phyloP scores from a whole-genome alignment of 2,797 vertebrate species.

The Micropoecilia bifurca region DNA sequence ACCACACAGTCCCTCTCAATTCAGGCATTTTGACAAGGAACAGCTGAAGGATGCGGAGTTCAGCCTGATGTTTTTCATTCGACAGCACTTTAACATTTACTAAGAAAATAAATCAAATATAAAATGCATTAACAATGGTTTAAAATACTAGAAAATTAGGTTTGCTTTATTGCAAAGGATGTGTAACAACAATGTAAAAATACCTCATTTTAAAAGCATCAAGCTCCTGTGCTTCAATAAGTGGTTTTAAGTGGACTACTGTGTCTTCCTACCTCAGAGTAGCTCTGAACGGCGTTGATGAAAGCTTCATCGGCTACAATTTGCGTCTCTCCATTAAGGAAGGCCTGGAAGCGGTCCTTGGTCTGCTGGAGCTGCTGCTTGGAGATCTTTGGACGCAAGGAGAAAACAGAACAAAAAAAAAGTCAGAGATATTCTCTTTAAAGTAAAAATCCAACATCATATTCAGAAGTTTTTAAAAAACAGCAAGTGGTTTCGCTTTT shows the following conservation, averaged over 20 bases:
- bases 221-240: background rate
- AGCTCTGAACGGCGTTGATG: slow-evolving; percentile 99
- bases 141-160: background rate
- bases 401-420: slow-evolving; percentile 20
- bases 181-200: background rate
- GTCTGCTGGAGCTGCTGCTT: slow-evolving; percentile 98
- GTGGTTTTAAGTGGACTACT: slow-evolving; percentile 15
- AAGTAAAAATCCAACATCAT: slow-evolving; percentile 2
- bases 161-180: background rate
- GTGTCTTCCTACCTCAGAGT: slow-evolving; percentile 88
- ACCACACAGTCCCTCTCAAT: slow-evolving; percentile 52
- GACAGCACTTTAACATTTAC: background rate
- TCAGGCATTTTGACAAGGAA: slow-evolving; percentile 55
- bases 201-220: slow-evolving; percentile 5
- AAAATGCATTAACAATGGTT: background rate
- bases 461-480: slow-evolving; percentile 11
- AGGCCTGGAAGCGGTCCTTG: slow-evolving; percentile 98
- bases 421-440: slow-evolving; percentile 13
- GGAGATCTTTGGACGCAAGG: slow-evolving; percentile 86
- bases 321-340: slow-evolving; percentile 98
- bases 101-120: background rate
- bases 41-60: background rate
- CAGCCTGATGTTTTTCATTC: slow-evolving; percentile 24
- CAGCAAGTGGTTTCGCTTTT: slow-evolving; percentile 14
- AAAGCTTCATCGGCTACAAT: slow-evolving; percentile 99